Conservation (phyloP, 2,888 invertebrate species). For the Tuta absoluta region DNA sequence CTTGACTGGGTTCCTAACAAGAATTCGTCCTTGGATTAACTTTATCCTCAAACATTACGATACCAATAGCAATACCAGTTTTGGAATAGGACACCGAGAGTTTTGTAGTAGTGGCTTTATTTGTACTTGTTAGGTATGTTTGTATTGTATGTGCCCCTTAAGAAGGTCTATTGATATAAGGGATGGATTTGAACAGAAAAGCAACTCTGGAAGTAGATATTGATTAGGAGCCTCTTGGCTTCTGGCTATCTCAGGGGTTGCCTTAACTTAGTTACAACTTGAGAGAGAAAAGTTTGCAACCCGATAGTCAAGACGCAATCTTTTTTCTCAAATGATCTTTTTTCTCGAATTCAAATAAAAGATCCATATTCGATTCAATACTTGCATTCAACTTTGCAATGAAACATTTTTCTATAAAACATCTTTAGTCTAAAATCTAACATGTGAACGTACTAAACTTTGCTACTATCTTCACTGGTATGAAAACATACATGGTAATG, state of each 20-base stretch:
- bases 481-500: too few species aligned
- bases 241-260: slow-evolving; percentile 55
- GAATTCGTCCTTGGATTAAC: slow-evolving; percentile 5
- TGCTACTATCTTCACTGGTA: too few species aligned
- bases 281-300: slow-evolving; percentile 71
- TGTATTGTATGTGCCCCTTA: not conserved
- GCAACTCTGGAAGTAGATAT: slow-evolving; percentile 53
- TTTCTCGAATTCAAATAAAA: slow-evolving; percentile 39
- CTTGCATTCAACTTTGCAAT: too few species aligned
- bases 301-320: slow-evolving; percentile 50
- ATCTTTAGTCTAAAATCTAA: too few species aligned
- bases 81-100: not conserved
- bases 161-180: not conserved
- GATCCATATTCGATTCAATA: not conserved
- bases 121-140: not conserved
- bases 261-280: slow-evolving; percentile 75
- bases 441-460: too few species aligned
- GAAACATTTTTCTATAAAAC: too few species aligned
- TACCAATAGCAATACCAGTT: slow-evolving; percentile 17
- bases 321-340: too few species aligned
- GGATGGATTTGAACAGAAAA: slow-evolving; percentile 25
- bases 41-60: slow-evolving; percentile 6
- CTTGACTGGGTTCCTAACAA: not conserved
- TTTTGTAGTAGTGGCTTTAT: not conserved
- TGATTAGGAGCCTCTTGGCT: slow-evolving; percentile 52